phyloP scores from a whole-genome alignment of 2,888 invertebrate genomes.

The Pristionchus exspectatus region DNA sequence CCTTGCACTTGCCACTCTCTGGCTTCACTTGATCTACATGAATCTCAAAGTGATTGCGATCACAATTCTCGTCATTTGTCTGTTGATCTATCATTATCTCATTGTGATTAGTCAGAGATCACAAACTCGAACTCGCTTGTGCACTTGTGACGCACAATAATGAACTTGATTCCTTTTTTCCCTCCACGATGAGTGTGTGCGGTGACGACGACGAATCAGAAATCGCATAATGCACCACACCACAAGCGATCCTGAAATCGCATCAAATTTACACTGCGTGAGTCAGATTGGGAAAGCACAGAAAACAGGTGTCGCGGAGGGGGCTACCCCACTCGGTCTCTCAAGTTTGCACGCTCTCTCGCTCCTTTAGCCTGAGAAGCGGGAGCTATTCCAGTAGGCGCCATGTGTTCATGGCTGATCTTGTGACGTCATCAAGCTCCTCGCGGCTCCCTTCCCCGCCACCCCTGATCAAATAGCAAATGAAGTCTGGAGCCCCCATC shows the following conservation, averaged over 20 bases:
- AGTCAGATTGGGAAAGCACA: conserved; percentile 30
- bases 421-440: neutral
- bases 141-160: neutral
- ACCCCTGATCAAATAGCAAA: conserved; percentile 2
- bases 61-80: neutral
- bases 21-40: neutral
- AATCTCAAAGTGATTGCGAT: neutral
- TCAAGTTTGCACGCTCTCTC: neutral
- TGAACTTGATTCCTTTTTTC: neutral
- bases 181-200: neutral
- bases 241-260: neutral
- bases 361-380: neutral
- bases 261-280: neutral
- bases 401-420: conserved; percentile 15
- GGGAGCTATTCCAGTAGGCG: conserved; percentile 33
- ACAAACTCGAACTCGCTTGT: conserved; percentile 4
- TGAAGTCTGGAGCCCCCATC: neutral
- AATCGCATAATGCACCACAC: conserved; percentile 4
- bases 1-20: neutral
- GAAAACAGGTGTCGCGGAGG: neutral
- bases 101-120: neutral
- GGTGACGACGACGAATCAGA: neutral
- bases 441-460: too few relatives aligned
- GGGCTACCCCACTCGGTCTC: neutral
- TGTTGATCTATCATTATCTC: neutral